Base-by-base conservation (phyloP, 2,888 invertebrate species). In the Poecilus cupreus region DNA sequence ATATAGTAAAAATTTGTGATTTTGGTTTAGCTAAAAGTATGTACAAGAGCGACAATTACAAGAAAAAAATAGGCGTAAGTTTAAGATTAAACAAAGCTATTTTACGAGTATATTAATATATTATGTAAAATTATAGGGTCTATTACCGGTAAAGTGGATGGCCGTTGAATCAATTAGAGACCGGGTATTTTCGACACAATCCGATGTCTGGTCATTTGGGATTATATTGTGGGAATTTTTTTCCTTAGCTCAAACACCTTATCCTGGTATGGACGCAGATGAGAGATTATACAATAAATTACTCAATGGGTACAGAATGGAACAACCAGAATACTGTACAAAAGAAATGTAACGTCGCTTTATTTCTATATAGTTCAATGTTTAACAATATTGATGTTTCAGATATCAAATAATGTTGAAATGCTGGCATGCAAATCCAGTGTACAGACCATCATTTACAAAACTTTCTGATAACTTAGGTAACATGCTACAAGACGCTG, bases 121-220 rank as follows among this genome's bases (percentile, higher is more conserved):
- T 1, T n/a, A n/a, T 18, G 51, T 76, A 77, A n/a, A 83, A 82
- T 89, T 90, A 4, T 88, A 94, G 94, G 94, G 94, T 57, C 94
- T 94, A 0, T 89, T 98, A 6, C 98, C 98, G 18, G 94, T 98
- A n/a, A 98, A 98, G 88, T 98, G 98, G 98, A 93, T 98, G 92
- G 97, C 98, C 0, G 92, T 98, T 81, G 98, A 98, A 89, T 97
- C 97, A 0, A 94, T 98, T 84, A 93, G 95, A 77, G 97, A 98
- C 89, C 92, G 95, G 80, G 92, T 97, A 43, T 98, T 98, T 88
- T 97, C 98, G 0, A 97, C 96, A 0, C 97, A 97, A 86, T 98
- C 97, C 0, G 98, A 98, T 88, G 95, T 98, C 82, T 98, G 98
- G 98, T 95, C 97, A 0, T 97, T 94, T 87, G 97, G 97, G 2